phyloP scores from a whole-genome alignment of 2,113 vertebrate species.

The Tyto alba region DNA sequence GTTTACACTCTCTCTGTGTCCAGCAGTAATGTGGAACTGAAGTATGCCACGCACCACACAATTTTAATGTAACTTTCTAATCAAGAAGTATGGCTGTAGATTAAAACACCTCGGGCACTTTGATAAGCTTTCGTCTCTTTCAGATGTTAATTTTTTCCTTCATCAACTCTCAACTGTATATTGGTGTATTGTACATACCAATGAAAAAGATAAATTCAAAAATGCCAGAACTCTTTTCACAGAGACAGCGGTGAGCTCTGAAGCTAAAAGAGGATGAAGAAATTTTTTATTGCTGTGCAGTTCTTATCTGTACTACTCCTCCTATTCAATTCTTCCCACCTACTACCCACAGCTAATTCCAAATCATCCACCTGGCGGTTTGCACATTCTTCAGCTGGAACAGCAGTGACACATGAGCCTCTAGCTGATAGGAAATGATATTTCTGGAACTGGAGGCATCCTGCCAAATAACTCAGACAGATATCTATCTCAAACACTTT shows the following conservation, averaged over 20 bases:
- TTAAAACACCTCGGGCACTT: not conserved
- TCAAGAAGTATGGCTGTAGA: not conserved
- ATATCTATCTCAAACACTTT: not conserved
- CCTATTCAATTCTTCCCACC: not conserved
- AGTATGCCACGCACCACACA: not conserved
- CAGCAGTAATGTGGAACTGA: not conserved
- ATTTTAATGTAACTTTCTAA: not conserved
- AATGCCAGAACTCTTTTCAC: not conserved
- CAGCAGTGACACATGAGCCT: not conserved
- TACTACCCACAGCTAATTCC: not conserved
- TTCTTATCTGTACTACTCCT: not conserved
- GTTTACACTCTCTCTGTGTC: not conserved
- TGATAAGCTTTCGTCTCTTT: not conserved
- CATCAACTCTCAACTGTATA: not conserved
- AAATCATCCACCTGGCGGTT: not conserved
- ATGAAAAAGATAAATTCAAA: not conserved
- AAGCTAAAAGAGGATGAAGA: not conserved
- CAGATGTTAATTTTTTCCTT: not conserved
- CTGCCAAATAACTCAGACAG: not conserved
- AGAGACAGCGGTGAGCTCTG: not conserved
- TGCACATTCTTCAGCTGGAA: not conserved
- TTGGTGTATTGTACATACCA: not conserved
- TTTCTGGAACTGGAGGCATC: slow-evolving; percentile 3
- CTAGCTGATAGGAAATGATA: not conserved
- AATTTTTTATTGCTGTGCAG: not conserved